phyloP scores from a whole-genome alignment of 2,888 invertebrate species.

The Lasius fuliginosus region DNA sequence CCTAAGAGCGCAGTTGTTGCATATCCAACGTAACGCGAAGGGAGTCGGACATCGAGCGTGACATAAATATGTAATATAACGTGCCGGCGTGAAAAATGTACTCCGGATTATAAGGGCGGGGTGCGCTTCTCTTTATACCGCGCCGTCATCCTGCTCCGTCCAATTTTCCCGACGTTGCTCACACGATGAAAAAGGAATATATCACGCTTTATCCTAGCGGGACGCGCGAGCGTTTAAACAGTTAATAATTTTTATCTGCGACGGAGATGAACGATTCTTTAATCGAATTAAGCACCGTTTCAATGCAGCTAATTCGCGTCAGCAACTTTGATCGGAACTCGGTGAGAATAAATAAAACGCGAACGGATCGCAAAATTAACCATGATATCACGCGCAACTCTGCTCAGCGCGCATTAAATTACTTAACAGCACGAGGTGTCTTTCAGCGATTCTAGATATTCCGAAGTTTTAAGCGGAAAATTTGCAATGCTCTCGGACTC shows the following conservation, averaged over 20 bases:
- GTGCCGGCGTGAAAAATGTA: constrained; percentile 75
- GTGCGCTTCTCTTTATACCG: constrained; percentile 47
- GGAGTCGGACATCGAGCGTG: constrained; percentile 77
- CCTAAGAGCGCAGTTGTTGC: constrained; percentile 72
- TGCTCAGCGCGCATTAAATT: constrained; percentile 3
- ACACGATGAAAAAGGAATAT: constrained; percentile 39
- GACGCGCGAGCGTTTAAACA: constrained; percentile 29
- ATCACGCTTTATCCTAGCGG: constrained; percentile 27
- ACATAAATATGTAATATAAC: constrained; percentile 81
- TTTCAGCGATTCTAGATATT: not conserved
- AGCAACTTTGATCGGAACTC: constrained; percentile 33
- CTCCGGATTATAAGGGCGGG: constrained; percentile 65
- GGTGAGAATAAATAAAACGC: constrained; percentile 29
- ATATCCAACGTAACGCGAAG: constrained; percentile 72
- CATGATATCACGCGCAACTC: constrained; percentile 24
- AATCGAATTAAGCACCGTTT: constrained; percentile 37
- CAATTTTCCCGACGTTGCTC: constrained; percentile 48
- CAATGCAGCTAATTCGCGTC: constrained; percentile 22
- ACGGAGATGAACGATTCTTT: constrained; percentile 22
- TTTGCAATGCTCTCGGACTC: not conserved
- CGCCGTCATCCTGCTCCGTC: constrained; percentile 48
- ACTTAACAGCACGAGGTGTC: not conserved
- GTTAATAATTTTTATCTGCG: constrained; percentile 38
- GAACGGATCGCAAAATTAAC: constrained; percentile 26
- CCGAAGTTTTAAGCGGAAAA: not conserved